Percentiles rank a stretch among this genome's conserved stretches.
phyloP scores from a whole-genome alignment of 2,888 invertebrate species.

The Beris chalybata region DNA sequence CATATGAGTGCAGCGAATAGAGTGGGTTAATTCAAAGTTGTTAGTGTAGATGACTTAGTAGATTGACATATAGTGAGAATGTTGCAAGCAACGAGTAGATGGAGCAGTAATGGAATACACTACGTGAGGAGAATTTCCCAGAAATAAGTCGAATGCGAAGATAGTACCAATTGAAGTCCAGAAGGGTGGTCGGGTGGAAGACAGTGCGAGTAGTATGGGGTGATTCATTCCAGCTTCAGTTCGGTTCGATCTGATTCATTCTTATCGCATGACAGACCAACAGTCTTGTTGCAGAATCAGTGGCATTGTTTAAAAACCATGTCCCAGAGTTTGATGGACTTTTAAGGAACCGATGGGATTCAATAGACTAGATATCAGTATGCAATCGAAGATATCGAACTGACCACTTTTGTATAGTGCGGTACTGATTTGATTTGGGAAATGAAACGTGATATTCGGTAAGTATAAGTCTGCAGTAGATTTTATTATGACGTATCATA shows the following conservation, averaged over 20 bases:
- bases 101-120: slow-evolving; percentile 8
- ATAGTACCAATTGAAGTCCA: too few species aligned
- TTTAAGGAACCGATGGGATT: slow-evolving; percentile 8
- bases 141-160: too few species aligned
- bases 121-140: slow-evolving; percentile 20
- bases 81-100: slow-evolving; percentile 1
- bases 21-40: slow-evolving; percentile 14
- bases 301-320: slow-evolving; percentile 17
- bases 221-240: too few species aligned
- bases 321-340: slow-evolving; percentile 13
- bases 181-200: too few species aligned
- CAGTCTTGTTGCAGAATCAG: too few species aligned
- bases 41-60: slow-evolving; percentile 21
- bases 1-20: neutral
- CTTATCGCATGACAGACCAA: too few species aligned
- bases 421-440: slow-evolving; percentile 25
- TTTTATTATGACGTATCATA: too few species aligned
- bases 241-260: too few species aligned
- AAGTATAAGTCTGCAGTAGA: too few species aligned
- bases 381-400: slow-evolving; percentile 14
- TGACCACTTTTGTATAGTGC: slow-evolving; percentile 12
- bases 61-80: slow-evolving; percentile 16
- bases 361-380: slow-evolving; percentile 17
- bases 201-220: too few species aligned
- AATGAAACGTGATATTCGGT: slow-evolving; percentile 20